Conservation (phyloP, 2,888 invertebrate species). For the Microctonus brassicae region DNA sequence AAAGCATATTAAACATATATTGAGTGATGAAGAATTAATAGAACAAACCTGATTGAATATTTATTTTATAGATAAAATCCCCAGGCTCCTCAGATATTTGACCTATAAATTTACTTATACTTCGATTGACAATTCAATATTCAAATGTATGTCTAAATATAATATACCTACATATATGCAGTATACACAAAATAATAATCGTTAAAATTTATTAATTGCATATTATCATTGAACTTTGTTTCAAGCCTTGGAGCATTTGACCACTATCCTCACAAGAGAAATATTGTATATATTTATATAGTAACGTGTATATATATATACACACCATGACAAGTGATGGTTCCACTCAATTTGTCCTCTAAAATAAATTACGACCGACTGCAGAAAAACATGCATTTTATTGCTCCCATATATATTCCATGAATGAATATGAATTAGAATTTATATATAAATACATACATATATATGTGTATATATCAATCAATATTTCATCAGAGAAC, state of each 20-base stretch:
- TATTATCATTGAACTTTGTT: neutral
- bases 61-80: too few species aligned
- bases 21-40: too few species aligned
- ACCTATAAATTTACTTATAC: too few species aligned
- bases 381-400: neutral
- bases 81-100: too few species aligned
- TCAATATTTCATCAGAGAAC: too few species aligned
- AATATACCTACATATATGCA: too few species aligned
- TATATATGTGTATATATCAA: neutral
- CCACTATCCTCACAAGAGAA: too few species aligned
- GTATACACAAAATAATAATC: too few species aligned
- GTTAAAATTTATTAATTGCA: neutral
- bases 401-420: neutral
- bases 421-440: constrained; percentile 3
- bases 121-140: too few species aligned
- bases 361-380: constrained; percentile 13
- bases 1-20: neutral
- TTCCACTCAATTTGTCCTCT: constrained; percentile 10
- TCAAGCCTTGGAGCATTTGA: neutral
- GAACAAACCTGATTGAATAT: too few species aligned
- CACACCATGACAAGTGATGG: neutral
- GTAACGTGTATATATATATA: neutral
- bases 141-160: too few species aligned
- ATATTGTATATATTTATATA: neutral
- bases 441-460: neutral